These are phyloP conservation scores for Metridium senile DNA, from an alignment of 92 coral and sea anemone species.

Conservation along the genomic window DNA sequence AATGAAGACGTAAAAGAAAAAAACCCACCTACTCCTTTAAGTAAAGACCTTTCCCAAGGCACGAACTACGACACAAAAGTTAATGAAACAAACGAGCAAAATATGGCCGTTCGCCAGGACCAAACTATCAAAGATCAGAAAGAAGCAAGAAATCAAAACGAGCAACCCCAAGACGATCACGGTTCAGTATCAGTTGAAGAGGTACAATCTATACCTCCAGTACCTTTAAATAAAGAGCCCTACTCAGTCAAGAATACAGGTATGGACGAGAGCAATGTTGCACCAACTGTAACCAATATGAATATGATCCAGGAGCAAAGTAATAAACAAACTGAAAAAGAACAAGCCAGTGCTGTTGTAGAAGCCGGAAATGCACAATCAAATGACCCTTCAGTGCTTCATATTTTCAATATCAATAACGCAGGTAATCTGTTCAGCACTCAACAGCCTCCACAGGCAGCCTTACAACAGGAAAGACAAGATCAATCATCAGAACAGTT, in stretches of 20 bases:
- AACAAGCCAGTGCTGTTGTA: too few relatives aligned
- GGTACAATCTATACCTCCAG: background rate
- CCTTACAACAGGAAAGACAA: background rate
- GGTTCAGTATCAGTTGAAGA: background rate
- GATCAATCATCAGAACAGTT: background rate
- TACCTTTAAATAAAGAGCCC: background rate
- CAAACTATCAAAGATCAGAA: background rate
- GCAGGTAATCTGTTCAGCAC: background rate
- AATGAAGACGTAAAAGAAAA: background rate
- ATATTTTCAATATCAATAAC: too few relatives aligned
- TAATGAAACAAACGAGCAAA: background rate
- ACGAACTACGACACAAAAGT: background rate
- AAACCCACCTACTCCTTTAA: too few relatives aligned
- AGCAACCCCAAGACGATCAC: background rate
- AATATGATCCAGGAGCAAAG: background rate
- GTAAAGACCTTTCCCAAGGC: background rate
- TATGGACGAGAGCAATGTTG: background rate
- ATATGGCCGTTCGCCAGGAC: background rate
- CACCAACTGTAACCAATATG: background rate
- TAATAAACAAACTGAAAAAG: background rate
- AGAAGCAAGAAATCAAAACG: background rate
- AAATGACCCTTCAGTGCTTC: too few relatives aligned
- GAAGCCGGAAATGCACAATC: too few relatives aligned
- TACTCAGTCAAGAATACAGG: background rate
- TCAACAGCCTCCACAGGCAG: slow-evolving; percentile 1